Conservation (phyloP, 2,797 vertebrate genomes). For the Dallia pectoralis region DNA sequence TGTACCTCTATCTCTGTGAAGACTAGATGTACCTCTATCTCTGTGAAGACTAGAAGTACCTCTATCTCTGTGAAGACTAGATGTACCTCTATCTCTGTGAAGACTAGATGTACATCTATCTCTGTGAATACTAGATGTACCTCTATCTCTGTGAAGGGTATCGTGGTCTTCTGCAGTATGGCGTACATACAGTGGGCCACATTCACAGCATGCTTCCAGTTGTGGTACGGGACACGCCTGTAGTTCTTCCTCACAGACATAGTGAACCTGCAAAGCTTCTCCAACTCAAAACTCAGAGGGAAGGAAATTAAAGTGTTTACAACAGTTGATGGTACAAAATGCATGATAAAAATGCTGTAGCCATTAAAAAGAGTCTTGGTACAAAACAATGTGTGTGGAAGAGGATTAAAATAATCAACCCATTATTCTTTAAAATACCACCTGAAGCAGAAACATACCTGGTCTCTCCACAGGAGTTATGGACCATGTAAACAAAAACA, state of each 20-base stretch:
- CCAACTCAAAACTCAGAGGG: slow-evolving; percentile 88
- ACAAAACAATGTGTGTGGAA: too few relatives aligned
- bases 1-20: too few relatives aligned
- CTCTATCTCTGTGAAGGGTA: slow-evolving; percentile 94
- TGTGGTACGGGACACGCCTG: slow-evolving; percentile 97
- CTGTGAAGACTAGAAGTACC: too few relatives aligned
- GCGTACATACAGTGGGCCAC: slow-evolving; percentile 98
- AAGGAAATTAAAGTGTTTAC: too few relatives aligned
- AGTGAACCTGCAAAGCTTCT: slow-evolving; percentile 96
- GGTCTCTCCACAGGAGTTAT: slow-evolving; percentile 90
- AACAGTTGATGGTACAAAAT: too few relatives aligned
- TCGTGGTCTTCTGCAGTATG: slow-evolving; percentile 88
- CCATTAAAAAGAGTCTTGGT: too few relatives aligned
- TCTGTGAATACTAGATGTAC: slow-evolving; percentile 55
- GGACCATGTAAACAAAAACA: slow-evolving; percentile 96
- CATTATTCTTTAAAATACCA: too few relatives aligned
- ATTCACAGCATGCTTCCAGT: slow-evolving; percentile 97
- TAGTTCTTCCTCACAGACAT: slow-evolving; percentile 99
- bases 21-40: too few relatives aligned
- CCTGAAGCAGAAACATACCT: slow-evolving; percentile 70
- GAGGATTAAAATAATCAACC: too few relatives aligned
- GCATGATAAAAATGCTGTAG: too few relatives aligned
- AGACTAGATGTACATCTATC: neutral
- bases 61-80: too few relatives aligned
- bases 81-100: neutral